These are phyloP conservation scores for Vannuccia rotundouncinata DNA, from an alignment of 2,888 invertebrate species.

Conservation along the genomic window DNA sequence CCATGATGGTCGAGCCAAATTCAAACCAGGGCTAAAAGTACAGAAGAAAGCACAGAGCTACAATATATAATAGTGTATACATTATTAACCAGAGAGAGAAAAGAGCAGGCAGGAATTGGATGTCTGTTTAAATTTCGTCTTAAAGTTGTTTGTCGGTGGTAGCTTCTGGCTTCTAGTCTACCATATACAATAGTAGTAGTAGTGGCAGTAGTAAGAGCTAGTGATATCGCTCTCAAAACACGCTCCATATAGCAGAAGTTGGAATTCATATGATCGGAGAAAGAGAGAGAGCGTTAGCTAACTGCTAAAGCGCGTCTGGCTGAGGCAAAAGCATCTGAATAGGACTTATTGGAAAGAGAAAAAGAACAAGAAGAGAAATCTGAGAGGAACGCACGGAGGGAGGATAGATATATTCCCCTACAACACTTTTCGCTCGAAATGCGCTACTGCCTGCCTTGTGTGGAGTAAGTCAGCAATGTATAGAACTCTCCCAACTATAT, in stretches of 20 bases:
- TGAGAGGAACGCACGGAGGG: not conserved
- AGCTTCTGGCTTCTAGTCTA: no score
- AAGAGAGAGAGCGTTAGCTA: not conserved
- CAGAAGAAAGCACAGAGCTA: not conserved
- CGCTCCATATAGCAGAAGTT: not conserved
- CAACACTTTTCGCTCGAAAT: not conserved
- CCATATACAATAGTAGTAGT: no score
- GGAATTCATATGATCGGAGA: constrained; percentile 22
- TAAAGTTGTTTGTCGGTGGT: constrained; percentile 17
- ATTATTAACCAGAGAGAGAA: not conserved
- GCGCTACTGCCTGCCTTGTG: not conserved
- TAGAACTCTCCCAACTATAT: no score
- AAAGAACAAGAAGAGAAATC: not conserved
- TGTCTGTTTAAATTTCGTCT: constrained; percentile 23
- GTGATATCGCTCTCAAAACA: no score
- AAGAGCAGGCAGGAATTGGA: not conserved
- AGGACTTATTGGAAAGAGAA: not conserved
- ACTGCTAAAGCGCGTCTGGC: not conserved
- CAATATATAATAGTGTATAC: not conserved
- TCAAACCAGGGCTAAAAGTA: not conserved
- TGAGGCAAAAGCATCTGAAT: not conserved
- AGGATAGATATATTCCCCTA: not conserved
- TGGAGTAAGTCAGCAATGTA: not conserved
- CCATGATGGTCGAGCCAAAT: not conserved
- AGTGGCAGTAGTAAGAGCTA: no score